A percentile compares a stretch with the other conserved stretches of the same genome.
phyloP scores from a whole-genome alignment of 2,113 vertebrate species.

The Pangasianodon gigas region DNA sequence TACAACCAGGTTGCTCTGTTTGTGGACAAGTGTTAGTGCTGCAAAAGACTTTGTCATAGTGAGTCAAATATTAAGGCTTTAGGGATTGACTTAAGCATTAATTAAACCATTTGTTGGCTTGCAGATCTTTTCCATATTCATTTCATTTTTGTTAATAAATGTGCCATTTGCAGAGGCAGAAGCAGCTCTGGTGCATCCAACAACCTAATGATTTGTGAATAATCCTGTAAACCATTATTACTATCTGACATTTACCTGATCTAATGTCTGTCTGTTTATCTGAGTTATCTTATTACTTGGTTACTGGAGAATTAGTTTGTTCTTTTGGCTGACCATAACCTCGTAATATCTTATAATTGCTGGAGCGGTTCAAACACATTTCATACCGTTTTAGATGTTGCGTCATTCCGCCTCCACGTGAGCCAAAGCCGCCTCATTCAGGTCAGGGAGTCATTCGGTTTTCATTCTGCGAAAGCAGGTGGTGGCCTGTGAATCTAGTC shows the following conservation, averaged over 20 bases:
- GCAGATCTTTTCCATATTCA: slow-evolving; percentile 66
- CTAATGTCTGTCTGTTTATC: slow-evolving; percentile 7
- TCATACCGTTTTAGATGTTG: not conserved
- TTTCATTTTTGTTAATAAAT: slow-evolving; percentile 58
- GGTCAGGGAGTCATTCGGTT: slow-evolving; percentile 31
- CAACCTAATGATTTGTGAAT: not conserved
- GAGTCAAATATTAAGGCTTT: slow-evolving; percentile 18
- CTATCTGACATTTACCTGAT: not conserved
- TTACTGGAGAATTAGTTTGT: not conserved
- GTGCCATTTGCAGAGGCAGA: slow-evolving; percentile 67
- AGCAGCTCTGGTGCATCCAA: slow-evolving; percentile 45
- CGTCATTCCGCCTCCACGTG: not conserved
- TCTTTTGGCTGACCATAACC: not conserved
- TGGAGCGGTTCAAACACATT: not conserved
- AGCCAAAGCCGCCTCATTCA: slow-evolving; percentile 17
- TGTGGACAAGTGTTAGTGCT: not conserved
- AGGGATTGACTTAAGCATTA: slow-evolving; percentile 50
- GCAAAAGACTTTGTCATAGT: slow-evolving; percentile 3
- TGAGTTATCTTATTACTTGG: slow-evolving; percentile 5
- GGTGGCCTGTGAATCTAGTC: slow-evolving; percentile 43
- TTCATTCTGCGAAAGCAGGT: slow-evolving; percentile 39
- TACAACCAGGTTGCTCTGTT: not conserved
- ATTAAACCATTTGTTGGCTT: slow-evolving; percentile 65
- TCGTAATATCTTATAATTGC: not conserved
- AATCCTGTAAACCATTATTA: not conserved